These are phyloP conservation scores for Mustela nigripes DNA, from an alignment of 2,113 vertebrate genomes.

Conservation along the genomic window DNA sequence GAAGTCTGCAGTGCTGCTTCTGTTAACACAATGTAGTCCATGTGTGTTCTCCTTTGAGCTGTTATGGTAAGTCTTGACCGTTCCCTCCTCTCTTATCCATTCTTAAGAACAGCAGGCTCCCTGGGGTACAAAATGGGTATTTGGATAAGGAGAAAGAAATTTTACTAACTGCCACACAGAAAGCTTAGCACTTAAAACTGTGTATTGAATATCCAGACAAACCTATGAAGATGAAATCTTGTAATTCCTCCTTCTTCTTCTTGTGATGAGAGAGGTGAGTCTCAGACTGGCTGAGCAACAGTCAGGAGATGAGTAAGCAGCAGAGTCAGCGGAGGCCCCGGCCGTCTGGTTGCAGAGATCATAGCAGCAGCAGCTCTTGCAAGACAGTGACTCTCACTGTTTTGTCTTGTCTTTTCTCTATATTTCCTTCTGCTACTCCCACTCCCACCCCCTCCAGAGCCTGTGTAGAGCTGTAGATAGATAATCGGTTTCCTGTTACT, in stretches of 20 bases:
- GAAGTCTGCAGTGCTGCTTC: background rate
- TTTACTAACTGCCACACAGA: background rate
- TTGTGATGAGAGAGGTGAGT: background rate
- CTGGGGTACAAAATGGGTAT: background rate
- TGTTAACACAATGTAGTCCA: background rate
- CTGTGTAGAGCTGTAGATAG: background rate
- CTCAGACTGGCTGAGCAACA: background rate
- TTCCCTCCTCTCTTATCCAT: background rate
- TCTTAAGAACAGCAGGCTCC: background rate
- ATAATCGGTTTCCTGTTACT: background rate
- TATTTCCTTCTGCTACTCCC: background rate
- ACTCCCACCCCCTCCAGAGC: background rate
- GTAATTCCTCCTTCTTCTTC: background rate
- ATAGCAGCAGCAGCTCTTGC: background rate
- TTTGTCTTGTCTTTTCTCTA: background rate
- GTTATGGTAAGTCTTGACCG: background rate
- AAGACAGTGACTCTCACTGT: background rate
- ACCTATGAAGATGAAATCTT: background rate
- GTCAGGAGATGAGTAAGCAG: too few relatives aligned
- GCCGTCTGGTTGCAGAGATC: background rate
- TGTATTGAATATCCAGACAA: background rate
- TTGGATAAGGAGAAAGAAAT: background rate
- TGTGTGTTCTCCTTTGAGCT: background rate
- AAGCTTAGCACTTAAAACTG: background rate
- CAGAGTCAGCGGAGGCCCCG: background rate